Evolutionary conservation across 2,888 invertebrate species (phyloP), one percentile per base, ranked within the genome.

Genomic region (Metellina segmentata): DNA sequence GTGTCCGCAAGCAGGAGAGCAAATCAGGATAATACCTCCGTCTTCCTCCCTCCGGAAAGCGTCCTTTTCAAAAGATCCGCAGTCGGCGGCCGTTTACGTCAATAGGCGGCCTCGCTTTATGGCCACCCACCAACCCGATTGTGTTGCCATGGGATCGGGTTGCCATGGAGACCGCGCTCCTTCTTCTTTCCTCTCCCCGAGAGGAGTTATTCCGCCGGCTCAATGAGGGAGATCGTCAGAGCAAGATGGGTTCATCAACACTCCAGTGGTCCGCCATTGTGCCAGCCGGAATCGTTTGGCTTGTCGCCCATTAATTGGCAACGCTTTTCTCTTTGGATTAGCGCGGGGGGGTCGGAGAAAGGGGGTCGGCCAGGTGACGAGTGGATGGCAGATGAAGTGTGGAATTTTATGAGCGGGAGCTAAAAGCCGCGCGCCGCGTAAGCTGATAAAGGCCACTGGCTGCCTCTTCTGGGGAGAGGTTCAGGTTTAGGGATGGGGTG

Each of bases 11-110:
- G 90, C 74, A 85, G 82, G 86, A 83, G 91, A 91, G 91, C 91
- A 91, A 91, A 91, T 91, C 91, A 91, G 91, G 91, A 91, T 91
- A 88, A 91, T 88, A 88, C 91, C 87, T 83, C 78, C 89, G 72
- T 81, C 89, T 75, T 81, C 82, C 81, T 70, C 77, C 51, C 34
- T 20, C 78, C 87, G 81, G 87, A 74, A 83, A 81, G 77, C 75
- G 77, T 77, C 91, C 72, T 86, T 90, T 87, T 52, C 34, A 82
- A 91, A 86, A 71, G 87, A 81, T 81, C 85, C 78, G 85, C 72
- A 81, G 86, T 75, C 81, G 81, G 75, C 74, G 49, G 48, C 81
- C 91, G 86, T 83, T 88, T 87, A 88, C 91, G 88, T 91, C 91
- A 91, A 91, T 91, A 91, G 91, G 82, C 90, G 90, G 81, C 90